A percentile compares a stretch with the other conserved stretches of the same genome.
Evolutionary conservation across 2,113 vertebrate genomes (phyloP).

Genomic region (Tachysurus fulvidraco): DNA sequence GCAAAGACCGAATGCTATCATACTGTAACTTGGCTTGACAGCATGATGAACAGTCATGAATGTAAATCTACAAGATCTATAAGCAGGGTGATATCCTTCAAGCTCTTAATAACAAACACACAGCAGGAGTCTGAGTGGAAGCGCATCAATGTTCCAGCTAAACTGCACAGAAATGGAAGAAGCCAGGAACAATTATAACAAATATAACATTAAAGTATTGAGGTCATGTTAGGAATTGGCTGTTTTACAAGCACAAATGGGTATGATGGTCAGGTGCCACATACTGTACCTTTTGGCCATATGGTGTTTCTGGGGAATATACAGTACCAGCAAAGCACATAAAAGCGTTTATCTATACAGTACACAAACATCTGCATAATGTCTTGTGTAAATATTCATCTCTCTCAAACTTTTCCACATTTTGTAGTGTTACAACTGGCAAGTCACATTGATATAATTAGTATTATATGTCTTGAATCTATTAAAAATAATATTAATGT

Average conservation of each 20-base stretch:
- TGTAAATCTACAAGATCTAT: neutral
- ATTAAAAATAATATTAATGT: neutral
- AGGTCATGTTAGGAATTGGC: neutral
- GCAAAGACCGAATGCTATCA: neutral
- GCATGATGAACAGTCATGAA: neutral
- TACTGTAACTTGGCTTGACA: neutral
- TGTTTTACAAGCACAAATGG: neutral
- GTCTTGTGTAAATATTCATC: too few species aligned
- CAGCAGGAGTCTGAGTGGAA: neutral
- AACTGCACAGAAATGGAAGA: slow-evolving; percentile 30
- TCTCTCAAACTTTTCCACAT: neutral
- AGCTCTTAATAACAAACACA: neutral
- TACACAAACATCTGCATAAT: neutral
- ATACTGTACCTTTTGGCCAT: neutral
- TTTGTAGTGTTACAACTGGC: neutral
- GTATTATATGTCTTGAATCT: neutral
- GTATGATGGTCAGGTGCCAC: neutral
- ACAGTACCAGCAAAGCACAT: neutral
- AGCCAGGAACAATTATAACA: too few species aligned
- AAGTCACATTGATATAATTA: neutral
- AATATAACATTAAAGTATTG: neutral
- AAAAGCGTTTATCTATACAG: neutral
- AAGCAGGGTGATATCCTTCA: neutral
- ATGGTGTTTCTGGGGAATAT: neutral
- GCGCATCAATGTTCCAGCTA: neutral